Percentiles rank a stretch among this genome's conserved stretches.
phyloP scores from a whole-genome alignment of 2,113 vertebrate genomes.

The Plotosus lineatus region DNA sequence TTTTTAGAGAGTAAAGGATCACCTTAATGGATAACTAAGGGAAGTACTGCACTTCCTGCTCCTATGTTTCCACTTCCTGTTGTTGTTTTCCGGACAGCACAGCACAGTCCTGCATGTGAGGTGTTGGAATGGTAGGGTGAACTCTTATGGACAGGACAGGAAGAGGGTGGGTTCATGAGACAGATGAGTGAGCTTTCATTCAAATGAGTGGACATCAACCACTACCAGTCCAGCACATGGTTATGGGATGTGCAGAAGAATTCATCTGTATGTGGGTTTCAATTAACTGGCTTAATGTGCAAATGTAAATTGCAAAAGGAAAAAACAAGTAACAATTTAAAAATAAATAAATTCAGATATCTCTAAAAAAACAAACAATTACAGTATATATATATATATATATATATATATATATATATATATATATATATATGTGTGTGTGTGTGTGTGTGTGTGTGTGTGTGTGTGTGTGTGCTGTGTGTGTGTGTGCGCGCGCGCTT shows the following conservation, averaged over 20 bases:
- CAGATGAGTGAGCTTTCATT: constrained; percentile 1
- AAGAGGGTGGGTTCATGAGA: constrained; percentile 43
- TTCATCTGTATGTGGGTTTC: too few species aligned
- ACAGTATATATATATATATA: too few species aligned
- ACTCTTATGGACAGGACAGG: constrained; percentile 24
- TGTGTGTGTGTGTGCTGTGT: too few species aligned
- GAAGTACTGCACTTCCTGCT: constrained; percentile 60
- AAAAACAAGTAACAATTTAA: too few species aligned
- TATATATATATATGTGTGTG: too few species aligned
- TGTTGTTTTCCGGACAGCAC: constrained; percentile 55
- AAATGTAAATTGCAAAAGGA: too few species aligned
- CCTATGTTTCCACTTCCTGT: constrained; percentile 68
- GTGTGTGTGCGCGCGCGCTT: too few species aligned
- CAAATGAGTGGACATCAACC: background rate
- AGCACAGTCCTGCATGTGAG: constrained; percentile 28
- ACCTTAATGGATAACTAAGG: constrained; percentile 53
- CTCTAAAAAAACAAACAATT: too few species aligned
- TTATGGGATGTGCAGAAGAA: background rate
- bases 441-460: too few species aligned
- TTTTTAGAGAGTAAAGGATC: constrained; percentile 62
- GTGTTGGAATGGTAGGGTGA: constrained; percentile 33
- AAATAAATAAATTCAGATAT: too few species aligned
- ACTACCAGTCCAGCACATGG: background rate
- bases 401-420: too few species aligned
- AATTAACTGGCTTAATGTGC: too few species aligned